phyloP scores from a whole-genome alignment of 2,888 invertebrate genomes.

The Eupeodes latifasciatus region DNA sequence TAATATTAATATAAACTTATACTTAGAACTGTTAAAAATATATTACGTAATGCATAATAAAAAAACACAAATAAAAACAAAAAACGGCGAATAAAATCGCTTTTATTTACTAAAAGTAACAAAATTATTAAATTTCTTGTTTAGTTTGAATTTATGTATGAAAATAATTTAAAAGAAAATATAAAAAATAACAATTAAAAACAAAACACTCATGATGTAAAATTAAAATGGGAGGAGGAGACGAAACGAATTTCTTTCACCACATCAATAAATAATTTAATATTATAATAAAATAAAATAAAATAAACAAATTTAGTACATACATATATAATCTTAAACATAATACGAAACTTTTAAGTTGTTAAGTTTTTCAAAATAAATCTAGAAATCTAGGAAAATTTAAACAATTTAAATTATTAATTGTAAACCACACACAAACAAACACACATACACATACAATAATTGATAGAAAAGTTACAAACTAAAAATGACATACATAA shows the following conservation, averaged over 20 bases:
- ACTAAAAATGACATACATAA: conserved; percentile 34
- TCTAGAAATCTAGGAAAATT: conserved; percentile 71
- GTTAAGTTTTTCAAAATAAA: conserved; percentile 73
- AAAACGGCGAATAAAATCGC: conserved; percentile 44
- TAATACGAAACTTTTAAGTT: conserved; percentile 67
- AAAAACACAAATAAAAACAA: conserved; percentile 50
- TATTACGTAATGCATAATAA: conserved; percentile 72
- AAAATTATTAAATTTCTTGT: conserved; percentile 51
- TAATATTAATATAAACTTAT: conserved; percentile 73
- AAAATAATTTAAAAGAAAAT: conserved; percentile 29
- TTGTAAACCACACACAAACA: conserved; percentile 61
- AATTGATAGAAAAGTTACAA: conserved; percentile 61
- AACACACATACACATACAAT: conserved; percentile 49
- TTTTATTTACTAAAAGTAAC: conserved; percentile 41
- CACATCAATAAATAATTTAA: conserved; percentile 55
- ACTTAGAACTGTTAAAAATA: conserved; percentile 74
- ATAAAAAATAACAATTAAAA: conserved; percentile 32
- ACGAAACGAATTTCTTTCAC: conserved; percentile 72
- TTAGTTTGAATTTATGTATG: conserved; percentile 53
- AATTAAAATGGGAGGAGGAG: conserved; percentile 20
- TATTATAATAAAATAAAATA: conserved; percentile 38
- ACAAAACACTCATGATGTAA: conserved; percentile 20
- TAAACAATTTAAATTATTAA: conserved; percentile 67
- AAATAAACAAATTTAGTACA: conserved; percentile 31
- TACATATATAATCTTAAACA: conserved; percentile 25